A percentile compares a stretch with the other conserved stretches of the same genome.
Conservation (phyloP, 2,113 vertebrate species). For the Percina caprodes region DNA sequence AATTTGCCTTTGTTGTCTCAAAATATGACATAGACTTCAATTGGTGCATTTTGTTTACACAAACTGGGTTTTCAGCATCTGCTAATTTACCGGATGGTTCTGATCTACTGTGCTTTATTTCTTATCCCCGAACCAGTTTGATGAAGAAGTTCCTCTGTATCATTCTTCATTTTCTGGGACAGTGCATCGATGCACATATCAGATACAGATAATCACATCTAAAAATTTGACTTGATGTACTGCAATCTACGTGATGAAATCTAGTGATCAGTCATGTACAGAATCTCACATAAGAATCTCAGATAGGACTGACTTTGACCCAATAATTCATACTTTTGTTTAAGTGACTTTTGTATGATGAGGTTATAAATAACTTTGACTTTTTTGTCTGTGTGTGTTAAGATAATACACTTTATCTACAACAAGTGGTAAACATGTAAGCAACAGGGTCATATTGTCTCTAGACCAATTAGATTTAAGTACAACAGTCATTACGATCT, state of each 20-base stretch:
- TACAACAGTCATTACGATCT: conserved; percentile 47
- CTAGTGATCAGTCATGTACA: neutral
- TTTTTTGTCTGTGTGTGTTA: neutral
- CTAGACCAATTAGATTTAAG: conserved; percentile 42
- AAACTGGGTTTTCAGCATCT: neutral
- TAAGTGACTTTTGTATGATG: neutral
- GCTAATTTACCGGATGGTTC: too few relatives aligned
- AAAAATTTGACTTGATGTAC: neutral
- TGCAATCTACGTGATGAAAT: too few relatives aligned
- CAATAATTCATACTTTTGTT: neutral
- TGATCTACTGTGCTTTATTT: neutral
- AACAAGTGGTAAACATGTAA: conserved; percentile 13
- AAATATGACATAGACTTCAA: neutral
- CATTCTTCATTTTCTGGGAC: neutral
- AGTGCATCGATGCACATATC: neutral
- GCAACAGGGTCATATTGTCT: conserved; percentile 37
- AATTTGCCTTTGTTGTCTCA: neutral
- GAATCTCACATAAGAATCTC: neutral
- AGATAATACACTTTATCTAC: neutral
- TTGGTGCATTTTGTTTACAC: neutral
- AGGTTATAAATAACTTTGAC: neutral
- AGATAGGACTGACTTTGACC: neutral
- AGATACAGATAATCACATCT: neutral
- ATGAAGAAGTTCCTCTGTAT: conserved; percentile 1
- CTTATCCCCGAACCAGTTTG: neutral